Evolutionary conservation across 1,140 invertebrate genomes (phyloP), one percentile per base, ranked within the genome.

Genomic region (Planococcus citri): DNA sequence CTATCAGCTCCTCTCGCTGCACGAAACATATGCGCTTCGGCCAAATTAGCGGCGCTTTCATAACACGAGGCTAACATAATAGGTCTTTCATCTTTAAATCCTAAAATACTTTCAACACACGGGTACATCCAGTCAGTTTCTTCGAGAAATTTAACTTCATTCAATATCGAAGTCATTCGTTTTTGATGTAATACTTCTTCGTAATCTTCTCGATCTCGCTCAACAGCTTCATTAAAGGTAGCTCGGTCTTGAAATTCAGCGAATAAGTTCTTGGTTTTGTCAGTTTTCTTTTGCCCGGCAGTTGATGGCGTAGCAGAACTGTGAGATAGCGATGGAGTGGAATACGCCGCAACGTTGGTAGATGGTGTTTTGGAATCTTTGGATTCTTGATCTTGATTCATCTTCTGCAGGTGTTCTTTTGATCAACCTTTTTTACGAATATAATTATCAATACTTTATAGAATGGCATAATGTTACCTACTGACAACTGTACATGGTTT

Each of bases 51-150:
- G 24, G 60, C 22, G 17, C 60, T 64, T 25, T 64, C 60, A 27
- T 64, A 64, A 25, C 60, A 20, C 1, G 60, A 17, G 3, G 60
- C 25, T 27, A 64, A 64, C 60, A 64, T 64, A 64, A 64, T 64
- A 24, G 60, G 60, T 64, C 60, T 24, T 64, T 64, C 60, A 25
- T 64, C 60, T 64, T 64, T 64, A 27, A 64, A 64, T 4, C 60
- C 60, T 9, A 64, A 27, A 6, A 64, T 64, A 64, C 20, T 64
- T 64, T 64, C 60, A 9, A 64, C 60, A 64, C 10, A 64, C 22
- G 60, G 60, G 24, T 64, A 64, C 60, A 64, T 64, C 60, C 60
- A 64, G 24, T 64, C 60, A 64, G 60, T 64, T 64, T 64, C 60
- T 64, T 64, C 60, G 9, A 64, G 60, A 17, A 25, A 64, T 25